Evolutionary conservation across 2,113 vertebrate species (phyloP), one percentile per base, ranked within the genome.

Genomic region (Percina caprodes): DNA sequence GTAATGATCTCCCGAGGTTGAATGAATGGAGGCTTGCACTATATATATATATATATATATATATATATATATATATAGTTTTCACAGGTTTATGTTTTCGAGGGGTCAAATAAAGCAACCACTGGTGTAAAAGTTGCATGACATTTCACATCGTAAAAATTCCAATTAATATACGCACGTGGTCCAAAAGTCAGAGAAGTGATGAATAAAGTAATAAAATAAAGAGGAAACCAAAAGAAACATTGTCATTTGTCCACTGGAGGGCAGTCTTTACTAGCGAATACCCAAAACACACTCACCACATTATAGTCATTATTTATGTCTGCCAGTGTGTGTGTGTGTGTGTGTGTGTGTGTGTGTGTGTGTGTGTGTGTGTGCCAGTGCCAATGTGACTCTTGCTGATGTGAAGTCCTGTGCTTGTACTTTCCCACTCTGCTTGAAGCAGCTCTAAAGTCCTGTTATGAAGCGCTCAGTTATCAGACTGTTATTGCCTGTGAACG

Each of bases 401-500:
- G 78, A 55, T 91, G 90, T 76, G 88, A 90, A 89, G 77, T 79
- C 30, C 58, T 60, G 18, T 14, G 23, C 67, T 74, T 0, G 0
- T 45, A 63, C 68, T 70, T 90, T 88, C 88, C 85, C 86, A 79
- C 80, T 86, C 83, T 59, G 65, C 63, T 69, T 79, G 67, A 69
- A 69, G 62, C 59, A 23, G 55, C 59, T 80, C 33, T 79, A 3
- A 68, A 45, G 42, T 80, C 16, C 63, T 7, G 49, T 68, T 76
- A 42, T 78, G 55, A 78, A 21, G 63, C 26, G 24, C 61, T 71
- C 16, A 33, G 56, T 71, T 19, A 74, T 42, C 63, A 68, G 12
- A 71, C 39, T 58, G 52, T 49, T 23, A 14, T 16, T 76, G 30
- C 16, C 24, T 12, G 39, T 48, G 42, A 30, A 51, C 1, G 46